A percentile compares a stretch with the other conserved stretches of the same genome.
phyloP scores from a whole-genome alignment of 2,113 vertebrate species.

The Addax nasomaculatus region DNA sequence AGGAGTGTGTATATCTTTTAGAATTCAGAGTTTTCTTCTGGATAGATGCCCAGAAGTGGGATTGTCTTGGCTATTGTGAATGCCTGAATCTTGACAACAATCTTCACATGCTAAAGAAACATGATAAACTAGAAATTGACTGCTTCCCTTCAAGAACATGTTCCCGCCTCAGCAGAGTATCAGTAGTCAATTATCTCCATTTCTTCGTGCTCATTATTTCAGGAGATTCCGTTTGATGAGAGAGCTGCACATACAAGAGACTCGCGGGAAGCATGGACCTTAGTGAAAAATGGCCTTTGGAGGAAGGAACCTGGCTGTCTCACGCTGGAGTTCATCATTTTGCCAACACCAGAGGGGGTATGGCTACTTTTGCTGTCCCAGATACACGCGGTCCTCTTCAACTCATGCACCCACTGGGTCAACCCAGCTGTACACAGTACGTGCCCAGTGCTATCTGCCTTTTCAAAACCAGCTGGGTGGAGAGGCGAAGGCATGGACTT shows the following conservation, averaged over 20 bases:
- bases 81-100: background rate
- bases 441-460: background rate
- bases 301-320: conserved; percentile 81
- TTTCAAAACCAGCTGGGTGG: background rate
- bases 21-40: background rate
- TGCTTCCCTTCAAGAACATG: background rate
- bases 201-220: conserved; percentile 15
- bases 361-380: conserved; percentile 32
- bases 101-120: background rate
- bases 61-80: background rate
- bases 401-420: background rate
- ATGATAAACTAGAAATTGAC: background rate
- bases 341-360: conserved; percentile 75
- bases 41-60: background rate
- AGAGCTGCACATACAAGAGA: background rate
- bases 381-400: background rate
- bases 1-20: background rate
- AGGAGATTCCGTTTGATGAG: conserved; percentile 18
- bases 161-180: background rate
- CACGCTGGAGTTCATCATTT: conserved; percentile 78
- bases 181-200: background rate
- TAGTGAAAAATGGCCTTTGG: conserved; percentile 81
- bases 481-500: background rate
- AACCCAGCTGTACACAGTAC: background rate
- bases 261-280: conserved; percentile 78